Base-by-base conservation (phyloP, 2,888 invertebrate species). In the Agriopis leucophaearia region DNA sequence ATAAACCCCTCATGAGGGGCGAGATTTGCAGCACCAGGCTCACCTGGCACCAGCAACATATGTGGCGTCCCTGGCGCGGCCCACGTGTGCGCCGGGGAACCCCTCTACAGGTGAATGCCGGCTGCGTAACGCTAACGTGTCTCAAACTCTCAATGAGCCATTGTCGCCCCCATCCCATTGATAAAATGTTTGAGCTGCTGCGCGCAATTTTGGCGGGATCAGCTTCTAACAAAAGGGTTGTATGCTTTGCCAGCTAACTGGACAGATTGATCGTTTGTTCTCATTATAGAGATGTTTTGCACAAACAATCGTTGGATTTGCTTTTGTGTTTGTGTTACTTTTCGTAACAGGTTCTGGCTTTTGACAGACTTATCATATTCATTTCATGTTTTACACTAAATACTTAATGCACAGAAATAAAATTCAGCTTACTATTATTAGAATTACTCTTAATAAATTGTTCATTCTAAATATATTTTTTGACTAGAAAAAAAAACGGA, bases 11-110 rank as follows among this genome's bases (percentile, higher is more conserved):
- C 81, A 77, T 78, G 87, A 89, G 90, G 91, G 92, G 92, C 83
- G 88, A 90, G 89, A 88, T 88, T 87, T 86, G 84, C 82, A 87
- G 84, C 82, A 85, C 90, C 93, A 92, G 92, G 92, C 91, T 81
- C 80, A 77, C 79, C 81, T 75, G 76, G 74, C 89, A 52, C 63
- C 54, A 66, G 63, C 64, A 70, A 66, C 69, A 89, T 89, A 88
- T 89, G 89, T 84, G 68, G 44, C 62, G 60, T 56, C 65, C 42
- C 47, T 83, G 66, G 50, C 48, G 48, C 13, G 60, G 59, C 87
- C 89, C 89, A 91, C 92, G 91, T 90, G 89, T 85, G 80, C 8
- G 10, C 42, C 67, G 85, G 89, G 92, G 90, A 90, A 90, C 87
- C 92, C 91, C 88, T 84, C 79, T 87, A 92, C 93, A 93, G 94